Base-by-base conservation (phyloP, 1,140 invertebrate genomes). In the Trachymyrmex cornetzi region DNA sequence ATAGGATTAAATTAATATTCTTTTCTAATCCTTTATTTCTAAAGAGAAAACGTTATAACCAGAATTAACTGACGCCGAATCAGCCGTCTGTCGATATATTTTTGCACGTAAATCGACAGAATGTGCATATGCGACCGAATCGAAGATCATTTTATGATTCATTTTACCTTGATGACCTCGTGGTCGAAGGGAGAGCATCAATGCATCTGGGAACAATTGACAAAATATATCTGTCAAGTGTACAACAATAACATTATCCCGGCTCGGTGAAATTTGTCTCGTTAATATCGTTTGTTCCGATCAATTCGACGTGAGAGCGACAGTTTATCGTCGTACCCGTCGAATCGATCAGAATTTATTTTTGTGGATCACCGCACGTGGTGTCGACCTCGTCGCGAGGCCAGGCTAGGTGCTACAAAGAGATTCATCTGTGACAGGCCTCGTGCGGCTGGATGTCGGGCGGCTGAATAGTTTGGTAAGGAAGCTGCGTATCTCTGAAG, bases 401-500 rank as follows among this genome's bases (percentile, higher is more conserved):
- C 22, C 24, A 12, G 14, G 30, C 30, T 30, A 38, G 11, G 11
- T 30, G 69, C 11, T 61, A 34, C 6, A 11, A 6, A 5, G 66
- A 55, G 59, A 92, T 95, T 95, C 92, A 95, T 94, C 94, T 95
- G 19, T 94, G 91, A 72, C 92, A 95, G 27, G 92, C 85, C n/a
- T 94, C 93, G 38, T 90, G 91, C 27, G 77, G 63, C 19, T 93
- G 93, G 14, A 92, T 75, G 5, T 94, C 91, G 0, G 92, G 86
- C 5, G 92, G 67, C 84, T 91, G 92, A 55, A 93, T 87, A 1
- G 80, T 89, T 24, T 92, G 88, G 71, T 91, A 93, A 27, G 55
- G 72, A 2, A 90, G 89, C 30, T 94, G 92, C 0, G 89, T 92
- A 48, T 96, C 96, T 59, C 94, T 94, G 74, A 96, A 95, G 88